phyloP scores from a whole-genome alignment of 2,888 invertebrate genomes.

The Prosapia bicincta region DNA sequence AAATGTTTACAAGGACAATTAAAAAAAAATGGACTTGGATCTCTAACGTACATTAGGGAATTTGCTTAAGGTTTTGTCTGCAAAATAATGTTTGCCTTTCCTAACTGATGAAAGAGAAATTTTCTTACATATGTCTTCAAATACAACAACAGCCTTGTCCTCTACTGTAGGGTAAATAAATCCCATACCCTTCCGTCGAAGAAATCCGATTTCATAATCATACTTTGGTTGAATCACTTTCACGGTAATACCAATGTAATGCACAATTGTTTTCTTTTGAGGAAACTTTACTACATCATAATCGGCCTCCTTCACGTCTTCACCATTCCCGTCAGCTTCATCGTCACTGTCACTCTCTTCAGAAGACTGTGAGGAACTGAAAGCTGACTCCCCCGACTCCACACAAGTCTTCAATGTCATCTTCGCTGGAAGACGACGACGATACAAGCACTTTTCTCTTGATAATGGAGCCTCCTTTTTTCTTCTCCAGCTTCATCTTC shows the following conservation, averaged over 20 bases:
- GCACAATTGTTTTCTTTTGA: too few relatives aligned
- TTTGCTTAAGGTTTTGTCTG: not conserved
- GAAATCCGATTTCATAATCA: too few relatives aligned
- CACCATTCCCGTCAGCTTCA: not conserved
- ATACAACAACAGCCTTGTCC: not conserved
- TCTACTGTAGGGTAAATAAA: not conserved
- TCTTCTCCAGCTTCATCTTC: slow-evolving; percentile 36
- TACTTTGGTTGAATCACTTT: not conserved
- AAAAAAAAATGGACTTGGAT: too few relatives aligned
- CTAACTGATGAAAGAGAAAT: too few relatives aligned
- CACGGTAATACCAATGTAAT: not conserved
- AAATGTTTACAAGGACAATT: too few relatives aligned
- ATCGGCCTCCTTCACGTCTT: not conserved
- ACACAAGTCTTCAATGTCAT: slow-evolving; percentile 1
- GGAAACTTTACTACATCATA: not conserved
- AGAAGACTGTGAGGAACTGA: not conserved
- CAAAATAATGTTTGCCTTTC: not conserved
- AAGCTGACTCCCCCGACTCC: not conserved
- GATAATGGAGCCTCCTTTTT: slow-evolving; percentile 16
- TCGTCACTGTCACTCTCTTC: not conserved
- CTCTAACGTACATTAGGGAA: too few relatives aligned
- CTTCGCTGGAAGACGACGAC: not conserved
- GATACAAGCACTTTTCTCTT: not conserved
- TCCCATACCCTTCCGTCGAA: not conserved
- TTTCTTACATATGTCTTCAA: too few relatives aligned